Evolutionary conservation across 2,888 invertebrate species (phyloP).

Genomic region (Serripes groenlandicus): DNA sequence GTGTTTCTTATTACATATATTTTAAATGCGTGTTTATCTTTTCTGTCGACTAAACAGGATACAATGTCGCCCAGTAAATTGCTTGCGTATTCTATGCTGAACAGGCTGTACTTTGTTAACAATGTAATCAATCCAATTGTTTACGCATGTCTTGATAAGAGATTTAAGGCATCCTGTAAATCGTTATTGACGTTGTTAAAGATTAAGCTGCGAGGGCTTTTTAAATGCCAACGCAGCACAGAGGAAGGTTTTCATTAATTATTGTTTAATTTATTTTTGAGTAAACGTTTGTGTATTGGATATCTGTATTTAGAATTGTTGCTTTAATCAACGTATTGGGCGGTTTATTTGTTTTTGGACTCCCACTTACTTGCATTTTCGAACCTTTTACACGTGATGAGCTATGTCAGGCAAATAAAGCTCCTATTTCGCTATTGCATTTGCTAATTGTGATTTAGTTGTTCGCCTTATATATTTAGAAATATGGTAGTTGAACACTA

Average conservation of each 20-base stretch:
- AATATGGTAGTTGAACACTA: no score
- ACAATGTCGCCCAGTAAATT: conserved; percentile 28
- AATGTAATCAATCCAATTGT: conserved; percentile 51
- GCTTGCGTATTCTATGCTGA: conserved; percentile 34
- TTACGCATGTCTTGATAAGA: conserved; percentile 41
- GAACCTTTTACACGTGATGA: no score
- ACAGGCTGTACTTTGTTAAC: conserved; percentile 51
- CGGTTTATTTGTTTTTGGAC: no score
- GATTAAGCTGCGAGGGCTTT: background rate
- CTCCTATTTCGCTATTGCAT: no score
- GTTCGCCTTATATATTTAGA: no score
- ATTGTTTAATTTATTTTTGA: no score
- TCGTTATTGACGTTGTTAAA: background rate
- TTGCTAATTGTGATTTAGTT: no score
- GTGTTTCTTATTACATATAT: conserved; percentile 47
- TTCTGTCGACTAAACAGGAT: conserved; percentile 22
- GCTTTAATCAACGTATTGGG: no score
- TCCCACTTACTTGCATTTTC: no score
- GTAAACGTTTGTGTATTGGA: no score
- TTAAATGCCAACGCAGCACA: background rate
- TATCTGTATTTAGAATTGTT: no score
- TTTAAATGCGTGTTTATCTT: conserved; percentile 35
- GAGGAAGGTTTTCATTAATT: background rate
- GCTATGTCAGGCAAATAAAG: no score
- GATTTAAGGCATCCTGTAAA: conserved; percentile 42